Evolutionary conservation across 2,797 vertebrate species (phyloP).

Genomic region (Chaetodon trifasciatus): DNA sequence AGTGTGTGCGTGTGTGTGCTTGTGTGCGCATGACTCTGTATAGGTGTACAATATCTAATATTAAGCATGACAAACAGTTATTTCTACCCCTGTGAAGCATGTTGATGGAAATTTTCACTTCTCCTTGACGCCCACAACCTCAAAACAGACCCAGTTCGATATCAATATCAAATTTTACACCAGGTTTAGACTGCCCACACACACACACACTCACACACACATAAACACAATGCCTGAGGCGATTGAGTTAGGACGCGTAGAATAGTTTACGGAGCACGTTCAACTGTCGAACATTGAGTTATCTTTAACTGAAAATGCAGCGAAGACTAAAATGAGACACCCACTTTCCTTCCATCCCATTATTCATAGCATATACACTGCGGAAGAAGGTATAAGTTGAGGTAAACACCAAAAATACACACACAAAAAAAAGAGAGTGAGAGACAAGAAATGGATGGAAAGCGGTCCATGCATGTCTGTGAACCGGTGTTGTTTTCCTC

Average conservation of each 20-base stretch:
- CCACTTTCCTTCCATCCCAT: neutral
- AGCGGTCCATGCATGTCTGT: constrained; percentile 13
- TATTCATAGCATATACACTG: neutral
- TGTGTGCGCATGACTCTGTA: constrained; percentile 6
- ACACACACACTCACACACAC: constrained; percentile 1
- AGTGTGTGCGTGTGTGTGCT: neutral
- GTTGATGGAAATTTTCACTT: constrained; percentile 49
- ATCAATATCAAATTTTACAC: constrained; percentile 52
- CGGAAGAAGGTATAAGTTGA: neutral
- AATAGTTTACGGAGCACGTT: neutral
- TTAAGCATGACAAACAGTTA: constrained; percentile 40
- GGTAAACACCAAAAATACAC: neutral
- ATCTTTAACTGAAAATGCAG: constrained; percentile 16
- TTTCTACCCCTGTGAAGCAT: constrained; percentile 54
- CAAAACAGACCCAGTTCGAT: constrained; percentile 31
- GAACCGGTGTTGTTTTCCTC: constrained; percentile 34
- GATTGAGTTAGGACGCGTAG: constrained; percentile 3
- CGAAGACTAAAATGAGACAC: neutral
- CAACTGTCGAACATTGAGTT: neutral
- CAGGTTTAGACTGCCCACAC: constrained; percentile 15
- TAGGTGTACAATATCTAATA: constrained; percentile 28
- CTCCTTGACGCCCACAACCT: constrained; percentile 39
- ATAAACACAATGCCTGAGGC: neutral
- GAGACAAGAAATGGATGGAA: constrained; percentile 2
- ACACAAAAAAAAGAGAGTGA: neutral